These are phyloP conservation scores for Papilio demoleus DNA, from an alignment of 2,888 invertebrate species.

Conservation along the genomic window DNA sequence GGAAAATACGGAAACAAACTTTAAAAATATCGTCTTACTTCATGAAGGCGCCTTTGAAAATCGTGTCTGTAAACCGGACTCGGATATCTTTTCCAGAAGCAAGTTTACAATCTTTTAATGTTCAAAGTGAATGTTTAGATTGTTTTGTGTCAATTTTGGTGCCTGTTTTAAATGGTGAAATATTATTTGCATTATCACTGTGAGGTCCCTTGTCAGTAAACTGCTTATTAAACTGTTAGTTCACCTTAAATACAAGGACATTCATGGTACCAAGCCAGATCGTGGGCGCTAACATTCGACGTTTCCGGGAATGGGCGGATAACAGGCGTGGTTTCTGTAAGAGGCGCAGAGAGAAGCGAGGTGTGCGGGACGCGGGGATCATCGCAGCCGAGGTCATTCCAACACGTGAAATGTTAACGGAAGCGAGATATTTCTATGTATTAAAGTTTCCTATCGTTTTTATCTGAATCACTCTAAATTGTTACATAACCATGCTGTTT, in stretches of 20 bases:
- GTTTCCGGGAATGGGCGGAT: conserved; percentile 19
- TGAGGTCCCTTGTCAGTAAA: too few relatives aligned
- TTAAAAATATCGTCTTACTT: too few relatives aligned
- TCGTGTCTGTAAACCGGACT: too few relatives aligned
- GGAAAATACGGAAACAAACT: too few relatives aligned
- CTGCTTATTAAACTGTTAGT: not conserved
- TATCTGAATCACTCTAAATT: not conserved
- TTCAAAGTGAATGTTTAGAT: too few relatives aligned
- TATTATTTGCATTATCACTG: too few relatives aligned
- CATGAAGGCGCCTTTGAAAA: too few relatives aligned
- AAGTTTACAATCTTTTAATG: too few relatives aligned
- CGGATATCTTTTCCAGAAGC: too few relatives aligned
- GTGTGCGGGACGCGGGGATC: not conserved
- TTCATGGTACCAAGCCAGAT: not conserved
- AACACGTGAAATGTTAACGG: not conserved
- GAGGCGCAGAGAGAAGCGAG: not conserved
- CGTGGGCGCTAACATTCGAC: not conserved
- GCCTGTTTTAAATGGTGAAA: too few relatives aligned
- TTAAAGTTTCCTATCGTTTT: not conserved
- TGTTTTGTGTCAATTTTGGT: too few relatives aligned
- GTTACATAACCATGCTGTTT: too few relatives aligned
- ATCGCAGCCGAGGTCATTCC: not conserved
- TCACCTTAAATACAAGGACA: not conserved
- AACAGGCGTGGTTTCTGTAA: conserved; percentile 4
- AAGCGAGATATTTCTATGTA: not conserved